A percentile compares a stretch with the other conserved stretches of the same genome.
Conservation (phyloP, 2,888 invertebrate species). For the Meloe dianella region DNA sequence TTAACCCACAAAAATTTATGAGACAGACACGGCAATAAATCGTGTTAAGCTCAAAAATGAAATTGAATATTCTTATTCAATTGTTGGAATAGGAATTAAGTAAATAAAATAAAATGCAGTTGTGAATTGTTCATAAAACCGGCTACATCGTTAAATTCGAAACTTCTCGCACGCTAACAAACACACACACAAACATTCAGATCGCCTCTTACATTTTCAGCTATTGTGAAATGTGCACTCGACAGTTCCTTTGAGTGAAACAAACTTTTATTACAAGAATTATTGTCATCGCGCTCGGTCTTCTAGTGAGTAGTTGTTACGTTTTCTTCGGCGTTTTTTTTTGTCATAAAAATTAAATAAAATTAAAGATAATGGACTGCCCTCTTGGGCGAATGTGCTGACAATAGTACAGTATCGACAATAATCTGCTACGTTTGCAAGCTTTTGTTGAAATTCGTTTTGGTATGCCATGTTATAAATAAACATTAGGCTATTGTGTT, state of each 20-base stretch:
- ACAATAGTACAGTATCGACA: too few species aligned
- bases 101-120: neutral
- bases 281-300: neutral
- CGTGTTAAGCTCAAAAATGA: neutral
- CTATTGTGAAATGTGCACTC: neutral
- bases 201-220: neutral
- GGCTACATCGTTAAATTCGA: neutral
- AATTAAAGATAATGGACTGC: too few species aligned
- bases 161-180: neutral
- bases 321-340: too few species aligned
- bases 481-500: neutral
- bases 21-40: neutral
- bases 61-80: neutral
- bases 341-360: too few species aligned
- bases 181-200: neutral
- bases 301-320: neutral
- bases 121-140: neutral
- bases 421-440: too few species aligned
- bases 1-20: neutral
- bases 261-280: slow-evolving; percentile 1
- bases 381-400: too few species aligned
- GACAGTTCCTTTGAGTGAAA: slow-evolving; percentile 1
- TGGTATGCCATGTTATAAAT: neutral
- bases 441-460: too few species aligned
- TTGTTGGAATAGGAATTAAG: neutral